Evolutionary conservation across 1,140 invertebrate species (phyloP), one percentile per base, ranked within the genome.

Genomic region (Nasonia giraulti): DNA sequence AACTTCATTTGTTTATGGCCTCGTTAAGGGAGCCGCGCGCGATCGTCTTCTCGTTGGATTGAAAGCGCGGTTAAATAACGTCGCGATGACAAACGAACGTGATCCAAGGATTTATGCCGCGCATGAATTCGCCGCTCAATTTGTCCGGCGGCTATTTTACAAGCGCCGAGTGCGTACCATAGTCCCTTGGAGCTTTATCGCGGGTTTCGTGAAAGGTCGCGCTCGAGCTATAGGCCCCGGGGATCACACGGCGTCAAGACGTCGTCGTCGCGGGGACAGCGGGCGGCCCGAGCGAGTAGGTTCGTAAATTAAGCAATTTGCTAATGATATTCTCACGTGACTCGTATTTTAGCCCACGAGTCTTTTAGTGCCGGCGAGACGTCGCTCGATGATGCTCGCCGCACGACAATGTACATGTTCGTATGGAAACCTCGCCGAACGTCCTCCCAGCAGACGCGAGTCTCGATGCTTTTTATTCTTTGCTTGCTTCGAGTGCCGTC

Each of bases 311-410:
- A 92, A 93, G 91, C 90, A 92, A 92, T 93, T 93, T 92, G 88
- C 90, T 93, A 92, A 93, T 91, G 92, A 93, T 92, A 93, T 92
- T 92, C 90, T 92, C 90, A 92, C 90, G 89, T 91, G 90, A 90
- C 88, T 91, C 91, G 89, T 92, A 90, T 91, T 92, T 92, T 89
- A 91, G 87, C 88, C 86, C 87, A 88, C 85, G 89, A 88, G 89
- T 91, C 88, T 89, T 91, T 92, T 92, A 91, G 90, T 91, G 89
- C 86, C 90, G 88, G 87, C 88, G 87, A 89, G 37, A 12, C 47
- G 47, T 31, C 55, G 20, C 20, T 50, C 78, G 62, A 84, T 79
- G 27, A 73, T 84, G 27, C 47, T 31, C 31, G 17, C 2, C 3
- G 3, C 12, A 80, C 47, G 62, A 27, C 55, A 14, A 74, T 68